Conservation (phyloP, 2,113 vertebrate genomes). For the Azemiops feae region DNA sequence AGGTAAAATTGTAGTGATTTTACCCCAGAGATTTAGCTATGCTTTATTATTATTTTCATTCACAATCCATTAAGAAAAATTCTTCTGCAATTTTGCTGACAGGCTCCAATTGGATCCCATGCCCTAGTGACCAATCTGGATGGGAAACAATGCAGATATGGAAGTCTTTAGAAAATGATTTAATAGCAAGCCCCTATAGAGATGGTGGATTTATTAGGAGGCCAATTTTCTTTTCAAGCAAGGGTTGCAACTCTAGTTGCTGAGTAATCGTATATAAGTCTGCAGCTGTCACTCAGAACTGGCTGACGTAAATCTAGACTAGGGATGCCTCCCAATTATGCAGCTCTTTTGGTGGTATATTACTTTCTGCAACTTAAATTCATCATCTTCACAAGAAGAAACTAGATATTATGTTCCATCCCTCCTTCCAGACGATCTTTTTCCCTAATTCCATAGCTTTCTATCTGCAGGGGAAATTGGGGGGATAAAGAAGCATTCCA, state of each 20-base stretch:
- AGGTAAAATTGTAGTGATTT: not conserved
- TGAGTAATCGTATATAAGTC: not conserved
- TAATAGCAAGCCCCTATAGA: not conserved
- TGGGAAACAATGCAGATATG: not conserved
- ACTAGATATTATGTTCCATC: not conserved
- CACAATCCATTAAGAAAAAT: not conserved
- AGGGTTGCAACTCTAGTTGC: not conserved
- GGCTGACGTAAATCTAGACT: not conserved
- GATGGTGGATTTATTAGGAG: not conserved
- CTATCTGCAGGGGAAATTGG: not conserved
- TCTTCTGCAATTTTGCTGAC: not conserved
- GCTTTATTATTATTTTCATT: not conserved
- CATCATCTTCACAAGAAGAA: not conserved
- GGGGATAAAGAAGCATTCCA: not conserved
- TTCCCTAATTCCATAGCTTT: not conserved
- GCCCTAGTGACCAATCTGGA: not conserved
- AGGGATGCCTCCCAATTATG: not conserved
- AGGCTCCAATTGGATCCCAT: not conserved
- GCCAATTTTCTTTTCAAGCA: not conserved
- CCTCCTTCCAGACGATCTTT: not conserved
- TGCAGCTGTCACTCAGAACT: not conserved
- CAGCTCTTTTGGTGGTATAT: not conserved
- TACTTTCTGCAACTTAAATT: not conserved
- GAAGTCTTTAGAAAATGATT: not conserved
- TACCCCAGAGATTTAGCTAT: not conserved